These are phyloP conservation scores for Caprella mutica DNA, from an alignment of 2,888 invertebrate species.

Conservation along the genomic window DNA sequence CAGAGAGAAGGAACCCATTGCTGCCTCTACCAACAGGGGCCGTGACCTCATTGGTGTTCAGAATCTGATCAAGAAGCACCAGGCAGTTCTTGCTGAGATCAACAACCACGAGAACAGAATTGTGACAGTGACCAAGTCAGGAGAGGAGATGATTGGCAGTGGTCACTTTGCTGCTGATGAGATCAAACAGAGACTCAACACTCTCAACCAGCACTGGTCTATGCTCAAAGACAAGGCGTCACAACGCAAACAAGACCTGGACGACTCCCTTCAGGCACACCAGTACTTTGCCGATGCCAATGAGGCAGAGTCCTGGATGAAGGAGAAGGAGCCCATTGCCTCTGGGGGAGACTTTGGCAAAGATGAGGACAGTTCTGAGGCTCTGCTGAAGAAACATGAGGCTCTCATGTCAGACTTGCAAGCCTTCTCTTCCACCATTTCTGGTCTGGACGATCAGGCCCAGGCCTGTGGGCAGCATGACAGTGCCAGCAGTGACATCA, in stretches of 20 bases:
- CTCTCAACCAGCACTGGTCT: conserved; percentile 82
- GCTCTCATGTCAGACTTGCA: conserved; percentile 92
- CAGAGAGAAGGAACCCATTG: conserved; percentile 96
- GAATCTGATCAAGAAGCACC: conserved; percentile 98
- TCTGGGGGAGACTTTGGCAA: conserved; percentile 92
- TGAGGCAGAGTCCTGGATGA: conserved; percentile 98
- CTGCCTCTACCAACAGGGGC: conserved; percentile 86
- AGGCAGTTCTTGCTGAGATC: conserved; percentile 91
- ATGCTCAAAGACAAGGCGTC: conserved; percentile 74
- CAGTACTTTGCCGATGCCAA: conserved; percentile 99
- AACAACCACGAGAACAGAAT: conserved; percentile 86
- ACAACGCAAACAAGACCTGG: conserved; percentile 83
- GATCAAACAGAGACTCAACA: conserved; percentile 68
- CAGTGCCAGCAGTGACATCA: conserved; percentile 85
- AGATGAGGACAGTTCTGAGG: conserved; percentile 97
- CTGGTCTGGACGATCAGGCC: conserved; percentile 80
- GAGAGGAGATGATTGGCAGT: conserved; percentile 74
- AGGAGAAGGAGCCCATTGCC: conserved; percentile 95
- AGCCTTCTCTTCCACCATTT: conserved; percentile 92
- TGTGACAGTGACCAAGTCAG: conserved; percentile 76
- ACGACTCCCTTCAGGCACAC: conserved; percentile 85
- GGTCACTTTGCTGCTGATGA: conserved; percentile 96
- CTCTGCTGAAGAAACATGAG: conserved; percentile 93
- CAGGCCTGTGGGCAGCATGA: conserved; percentile 91
- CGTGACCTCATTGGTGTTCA: conserved; percentile 98